Percentiles rank a stretch among this genome's conserved stretches.
Evolutionary conservation across 2,888 invertebrate species (phyloP).

Genomic region (Ormyrus labotus): DNA sequence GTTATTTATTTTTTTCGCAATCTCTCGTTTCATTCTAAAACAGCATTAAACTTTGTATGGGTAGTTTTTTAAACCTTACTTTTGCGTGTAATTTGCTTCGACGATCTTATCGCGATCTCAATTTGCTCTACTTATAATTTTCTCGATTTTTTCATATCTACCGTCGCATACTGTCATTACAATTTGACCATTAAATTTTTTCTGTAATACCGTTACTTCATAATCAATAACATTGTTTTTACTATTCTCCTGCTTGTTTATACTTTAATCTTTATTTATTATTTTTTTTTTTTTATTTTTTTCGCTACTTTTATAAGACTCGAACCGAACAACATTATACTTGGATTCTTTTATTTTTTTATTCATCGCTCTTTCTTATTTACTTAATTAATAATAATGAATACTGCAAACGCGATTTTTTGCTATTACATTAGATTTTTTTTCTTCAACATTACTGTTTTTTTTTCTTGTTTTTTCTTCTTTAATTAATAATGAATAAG

Average conservation of each 20-base stretch:
- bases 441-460: slow-evolving; percentile 61
- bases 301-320: slow-evolving; percentile 61
- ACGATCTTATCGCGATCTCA: slow-evolving; percentile 45
- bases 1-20: slow-evolving; percentile 54
- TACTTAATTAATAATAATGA: slow-evolving; percentile 63
- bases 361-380: slow-evolving; percentile 33
- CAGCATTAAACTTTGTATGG: slow-evolving; percentile 53
- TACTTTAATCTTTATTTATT: slow-evolving; percentile 56
- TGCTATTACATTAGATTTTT: slow-evolving; percentile 61
- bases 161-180: slow-evolving; percentile 54
- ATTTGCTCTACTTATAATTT: slow-evolving; percentile 46
- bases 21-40: slow-evolving; percentile 52
- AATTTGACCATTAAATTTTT: slow-evolving; percentile 53
- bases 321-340: slow-evolving; percentile 66
- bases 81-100: slow-evolving; percentile 38
- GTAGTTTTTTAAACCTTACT: slow-evolving; percentile 48
- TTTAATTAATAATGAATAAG: slow-evolving; percentile 59
- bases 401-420: slow-evolving; percentile 67
- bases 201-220: slow-evolving; percentile 42
- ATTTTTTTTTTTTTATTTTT: slow-evolving; percentile 54
- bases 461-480: slow-evolving; percentile 39
- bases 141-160: slow-evolving; percentile 40
- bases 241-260: slow-evolving; percentile 44
- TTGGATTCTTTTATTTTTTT: slow-evolving; percentile 53
- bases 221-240: slow-evolving; percentile 54